Base-by-base conservation (phyloP, 2,113 vertebrate genomes). In the Acanthochromis polyacanthus region DNA sequence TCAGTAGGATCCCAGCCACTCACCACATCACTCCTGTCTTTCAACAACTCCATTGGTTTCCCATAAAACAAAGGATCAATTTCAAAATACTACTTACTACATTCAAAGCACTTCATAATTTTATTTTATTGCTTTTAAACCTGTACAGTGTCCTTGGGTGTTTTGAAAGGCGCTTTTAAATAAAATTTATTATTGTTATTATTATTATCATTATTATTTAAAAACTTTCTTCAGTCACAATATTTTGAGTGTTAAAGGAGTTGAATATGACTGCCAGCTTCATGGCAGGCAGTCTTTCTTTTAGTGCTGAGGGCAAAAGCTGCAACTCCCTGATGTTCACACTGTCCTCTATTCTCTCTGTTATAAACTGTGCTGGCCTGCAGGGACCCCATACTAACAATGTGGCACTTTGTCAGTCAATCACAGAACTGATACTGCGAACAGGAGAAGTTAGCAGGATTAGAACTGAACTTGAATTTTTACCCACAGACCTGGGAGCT, bases 391-490 rank as follows among this genome's bases (percentile, higher is more conserved):
- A 73, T 81, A 80, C 78, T 16, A 81, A 71, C 73, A 80, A 86
- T 74, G 80, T 83, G 78, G 75, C 76, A 88, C 58, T 66, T 78
- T 91, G 92, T 88, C 92, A 89, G 71, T 91, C 91, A 92, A 45
- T 91, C 65, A 66, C 72, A 53, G 59, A 10, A 5, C 56, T 68
- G 20, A 72, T 58, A 20, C 56, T 38, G 28, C 0, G 3, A 62
- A 68, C 65, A 51, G 46, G 22, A 71, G n/a, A 46, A 60, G 50
- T 76, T 60, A 5, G 69, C 25, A 11, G 56, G 51, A 72, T 75
- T 20, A 15, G 15, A 57, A 53, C 36, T 45, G 20, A 60, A 71
- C 28, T 73, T 50, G 1, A 5, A 0, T 22, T 66, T 19, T 67
- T 38, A 11, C 10, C 20, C 23, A 17, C 46, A 51, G 8, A 52